phyloP scores from a whole-genome alignment of 2,888 invertebrate genomes.

The Sphecodes monilicornis region DNA sequence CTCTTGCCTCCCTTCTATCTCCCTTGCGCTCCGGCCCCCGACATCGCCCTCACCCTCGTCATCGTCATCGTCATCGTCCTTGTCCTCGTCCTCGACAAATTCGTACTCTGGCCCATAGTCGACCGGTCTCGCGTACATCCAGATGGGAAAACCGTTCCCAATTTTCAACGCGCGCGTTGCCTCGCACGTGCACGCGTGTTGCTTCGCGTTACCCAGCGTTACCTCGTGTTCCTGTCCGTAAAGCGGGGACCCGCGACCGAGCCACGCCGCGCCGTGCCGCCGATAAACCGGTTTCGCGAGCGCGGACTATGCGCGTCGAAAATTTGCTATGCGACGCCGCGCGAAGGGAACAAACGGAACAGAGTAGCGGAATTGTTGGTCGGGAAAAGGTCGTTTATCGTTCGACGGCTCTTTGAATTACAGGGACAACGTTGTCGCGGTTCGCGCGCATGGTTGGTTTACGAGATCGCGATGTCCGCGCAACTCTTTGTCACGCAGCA shows the following conservation, averaged over 20 bases:
- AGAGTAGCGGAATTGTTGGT: slow-evolving; percentile 17
- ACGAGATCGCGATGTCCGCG: slow-evolving; percentile 46
- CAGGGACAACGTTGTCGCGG: slow-evolving; percentile 40
- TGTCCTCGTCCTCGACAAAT: neutral
- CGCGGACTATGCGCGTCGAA: slow-evolving; percentile 3
- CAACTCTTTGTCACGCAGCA: slow-evolving; percentile 17
- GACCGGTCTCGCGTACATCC: neutral
- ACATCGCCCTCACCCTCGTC: neutral
- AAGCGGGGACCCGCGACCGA: too few relatives aligned
- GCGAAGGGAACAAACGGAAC: slow-evolving; percentile 9
- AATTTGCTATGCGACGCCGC: slow-evolving; percentile 30
- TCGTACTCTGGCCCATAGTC: neutral
- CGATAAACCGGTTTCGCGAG: too few relatives aligned
- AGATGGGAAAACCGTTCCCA: neutral
- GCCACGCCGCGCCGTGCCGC: too few relatives aligned
- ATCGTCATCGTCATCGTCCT: too few relatives aligned
- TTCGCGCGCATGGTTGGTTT: slow-evolving; percentile 37
- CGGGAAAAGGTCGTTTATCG: slow-evolving; percentile 58
- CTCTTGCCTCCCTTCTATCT: neutral
- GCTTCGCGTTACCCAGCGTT: too few relatives aligned
- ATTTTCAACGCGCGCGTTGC: neutral
- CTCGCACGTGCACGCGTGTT: neutral
- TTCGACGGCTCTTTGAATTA: slow-evolving; percentile 57
- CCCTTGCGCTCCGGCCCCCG: neutral
- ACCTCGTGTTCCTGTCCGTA: too few relatives aligned